These are phyloP conservation scores for Drosophila seguyi DNA, from an alignment of 1,140 invertebrate species.

Conservation along the genomic window DNA sequence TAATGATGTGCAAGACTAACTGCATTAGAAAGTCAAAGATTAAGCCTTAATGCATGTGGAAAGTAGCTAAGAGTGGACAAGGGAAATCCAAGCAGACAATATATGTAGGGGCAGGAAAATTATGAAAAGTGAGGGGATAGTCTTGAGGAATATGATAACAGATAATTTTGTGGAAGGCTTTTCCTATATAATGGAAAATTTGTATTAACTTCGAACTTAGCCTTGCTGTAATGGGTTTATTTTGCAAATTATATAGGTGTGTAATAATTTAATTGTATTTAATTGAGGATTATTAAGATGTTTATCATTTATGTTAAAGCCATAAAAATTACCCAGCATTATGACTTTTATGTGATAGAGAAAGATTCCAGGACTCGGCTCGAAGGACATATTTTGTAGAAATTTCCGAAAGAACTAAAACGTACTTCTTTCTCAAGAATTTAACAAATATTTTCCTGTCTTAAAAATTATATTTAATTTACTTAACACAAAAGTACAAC, in stretches of 20 bases:
- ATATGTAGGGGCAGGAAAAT: not conserved
- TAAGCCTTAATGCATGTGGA: conserved; percentile 51
- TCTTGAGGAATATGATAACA: conserved; percentile 7
- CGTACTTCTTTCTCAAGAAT: too few relatives aligned
- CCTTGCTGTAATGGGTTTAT: not conserved
- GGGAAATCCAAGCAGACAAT: conserved; percentile 5
- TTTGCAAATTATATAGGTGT: not conserved
- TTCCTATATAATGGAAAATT: not conserved
- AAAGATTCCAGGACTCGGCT: too few relatives aligned
- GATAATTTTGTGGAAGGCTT: not conserved
- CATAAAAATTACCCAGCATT: too few relatives aligned
- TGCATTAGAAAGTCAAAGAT: conserved; percentile 60
- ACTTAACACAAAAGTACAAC: not conserved
- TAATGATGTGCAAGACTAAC: conserved; percentile 56
- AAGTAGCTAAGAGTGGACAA: conserved; percentile 17
- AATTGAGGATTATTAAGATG: not conserved
- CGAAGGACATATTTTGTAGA: too few relatives aligned
- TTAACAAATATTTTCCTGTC: not conserved
- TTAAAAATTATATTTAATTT: not conserved
- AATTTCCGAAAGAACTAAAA: too few relatives aligned
- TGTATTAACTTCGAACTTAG: not conserved
- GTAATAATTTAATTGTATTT: not conserved
- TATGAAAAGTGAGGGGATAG: conserved; percentile 27
- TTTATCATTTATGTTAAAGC: not conserved
- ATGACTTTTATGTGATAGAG: too few relatives aligned